Base-by-base conservation (phyloP, 1,140 invertebrate species). In the Atta colombica region DNA sequence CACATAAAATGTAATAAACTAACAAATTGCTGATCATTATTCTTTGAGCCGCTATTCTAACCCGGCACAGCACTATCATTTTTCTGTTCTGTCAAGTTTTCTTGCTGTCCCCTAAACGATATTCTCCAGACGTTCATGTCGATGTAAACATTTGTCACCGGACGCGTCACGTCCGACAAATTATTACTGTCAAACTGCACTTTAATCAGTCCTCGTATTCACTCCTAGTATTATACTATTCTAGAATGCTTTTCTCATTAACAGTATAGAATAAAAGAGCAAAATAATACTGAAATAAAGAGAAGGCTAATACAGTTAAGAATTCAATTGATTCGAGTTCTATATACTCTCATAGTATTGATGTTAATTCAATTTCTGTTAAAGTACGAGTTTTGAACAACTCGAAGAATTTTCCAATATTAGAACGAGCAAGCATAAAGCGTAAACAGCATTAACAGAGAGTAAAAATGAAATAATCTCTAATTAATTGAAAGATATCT, bases 61-160 rank as follows among this genome's bases (percentile, higher is more conserved):
- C 45, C 45, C 45, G 63, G 28, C 71, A 21, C 39, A 53, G 39
- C 58, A 85, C 61, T 58, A 71, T 85, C 85, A 82, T 82, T 87
- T 82, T 87, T 82, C 80, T 72, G 55, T 82, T 87, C 85, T 74
- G 65, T 85, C 85, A 53, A 49, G 49, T 72, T 51, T 72, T 87
- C 68, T 85, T 72, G 55, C 80, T 87, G 66, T 85, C 66, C 80
- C 55, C 28, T 84, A 61, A 84, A 84, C 69, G 80, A 63, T 84
- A 84, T 84, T 84, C 80, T 72, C 53, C 71, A 71, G 72, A n/a
- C 71, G 85, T 85, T 87, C 80, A 77, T 89, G 85, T 89, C 74
- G 84, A 87, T 85, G 69, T 61, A 55, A 61, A 84, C 69, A 84
- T 84, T 84, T 84, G 80, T 84, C 69, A 84, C 55, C 31, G 45